Conservation (phyloP, 2,888 invertebrate genomes). For the Dolomedes plantarius region DNA sequence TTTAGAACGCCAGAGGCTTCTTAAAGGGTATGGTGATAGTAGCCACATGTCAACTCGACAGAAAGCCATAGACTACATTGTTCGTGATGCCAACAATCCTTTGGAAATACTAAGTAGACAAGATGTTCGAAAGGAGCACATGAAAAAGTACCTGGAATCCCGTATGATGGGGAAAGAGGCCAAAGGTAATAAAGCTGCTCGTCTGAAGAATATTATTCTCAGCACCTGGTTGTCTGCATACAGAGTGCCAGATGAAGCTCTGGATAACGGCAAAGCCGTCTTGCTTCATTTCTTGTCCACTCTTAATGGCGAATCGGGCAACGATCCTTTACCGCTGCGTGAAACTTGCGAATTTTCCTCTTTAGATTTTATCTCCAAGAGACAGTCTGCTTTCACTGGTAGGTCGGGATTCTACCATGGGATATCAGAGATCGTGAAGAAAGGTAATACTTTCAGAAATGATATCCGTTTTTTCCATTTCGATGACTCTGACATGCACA, state of each 20-base stretch:
- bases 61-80: slow-evolving; percentile 62
- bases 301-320: slow-evolving; percentile 47
- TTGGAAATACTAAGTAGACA: slow-evolving; percentile 57
- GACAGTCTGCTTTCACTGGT: slow-evolving; percentile 44
- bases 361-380: slow-evolving; percentile 53
- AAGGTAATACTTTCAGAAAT: slow-evolving; percentile 53
- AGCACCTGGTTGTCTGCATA: slow-evolving; percentile 55
- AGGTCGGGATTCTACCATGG: slow-evolving; percentile 63
- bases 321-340: slow-evolving; percentile 43
- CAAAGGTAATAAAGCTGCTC: slow-evolving; percentile 57
- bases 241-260: slow-evolving; percentile 58
- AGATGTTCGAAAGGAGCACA: slow-evolving; percentile 59
- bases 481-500: slow-evolving; percentile 60
- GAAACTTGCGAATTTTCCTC: slow-evolving; percentile 58
- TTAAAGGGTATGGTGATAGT: slow-evolving; percentile 60
- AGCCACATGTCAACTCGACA: slow-evolving; percentile 58
- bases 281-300: slow-evolving; percentile 52
- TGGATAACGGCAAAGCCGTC: slow-evolving; percentile 62
- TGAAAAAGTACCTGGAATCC: slow-evolving; percentile 65
- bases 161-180: slow-evolving; percentile 66
- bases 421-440: slow-evolving; percentile 49
- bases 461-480: slow-evolving; percentile 65
- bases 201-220: slow-evolving; percentile 56
- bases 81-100: slow-evolving; percentile 58
- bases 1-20: slow-evolving; percentile 47